phyloP scores from a whole-genome alignment of 2,113 vertebrate genomes.

The Indicator maculatus region DNA sequence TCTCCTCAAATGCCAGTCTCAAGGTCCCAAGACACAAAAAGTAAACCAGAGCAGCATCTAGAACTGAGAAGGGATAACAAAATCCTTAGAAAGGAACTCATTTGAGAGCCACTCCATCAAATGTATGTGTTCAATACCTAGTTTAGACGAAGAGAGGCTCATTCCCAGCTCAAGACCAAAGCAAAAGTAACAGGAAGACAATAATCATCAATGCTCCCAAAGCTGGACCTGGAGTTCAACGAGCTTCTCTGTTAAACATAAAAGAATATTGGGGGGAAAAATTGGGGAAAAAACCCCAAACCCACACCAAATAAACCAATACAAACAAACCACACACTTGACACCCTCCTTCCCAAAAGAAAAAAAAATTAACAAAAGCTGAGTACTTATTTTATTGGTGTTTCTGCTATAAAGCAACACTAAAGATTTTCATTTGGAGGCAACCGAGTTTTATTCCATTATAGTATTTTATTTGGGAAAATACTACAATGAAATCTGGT shows the following conservation, averaged over 20 bases:
- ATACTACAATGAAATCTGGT: not conserved
- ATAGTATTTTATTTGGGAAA: too few relatives aligned
- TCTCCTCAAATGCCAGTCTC: not conserved
- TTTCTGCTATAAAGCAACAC: not conserved
- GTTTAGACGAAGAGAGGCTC: not conserved
- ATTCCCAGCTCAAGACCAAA: not conserved
- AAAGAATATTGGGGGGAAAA: not conserved
- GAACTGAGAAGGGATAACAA: not conserved
- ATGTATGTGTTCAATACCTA: not conserved
- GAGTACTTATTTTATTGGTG: not conserved
- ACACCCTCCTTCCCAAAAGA: not conserved
- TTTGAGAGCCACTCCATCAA: not conserved
- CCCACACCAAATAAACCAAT: not conserved
- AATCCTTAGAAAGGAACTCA: not conserved
- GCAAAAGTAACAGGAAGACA: not conserved
- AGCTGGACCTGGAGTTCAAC: not conserved
- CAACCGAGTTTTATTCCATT: not conserved
- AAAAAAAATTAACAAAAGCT: not conserved
- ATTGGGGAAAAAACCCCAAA: too few relatives aligned
- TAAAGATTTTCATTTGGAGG: not conserved
- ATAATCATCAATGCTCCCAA: not conserved
- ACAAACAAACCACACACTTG: rapidly evolving
- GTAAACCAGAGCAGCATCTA: not conserved
- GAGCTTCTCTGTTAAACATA: not conserved
- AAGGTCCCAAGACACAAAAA: not conserved